Base-by-base conservation (phyloP, 2,888 invertebrate genomes). In the Hylaea fasciaria region DNA sequence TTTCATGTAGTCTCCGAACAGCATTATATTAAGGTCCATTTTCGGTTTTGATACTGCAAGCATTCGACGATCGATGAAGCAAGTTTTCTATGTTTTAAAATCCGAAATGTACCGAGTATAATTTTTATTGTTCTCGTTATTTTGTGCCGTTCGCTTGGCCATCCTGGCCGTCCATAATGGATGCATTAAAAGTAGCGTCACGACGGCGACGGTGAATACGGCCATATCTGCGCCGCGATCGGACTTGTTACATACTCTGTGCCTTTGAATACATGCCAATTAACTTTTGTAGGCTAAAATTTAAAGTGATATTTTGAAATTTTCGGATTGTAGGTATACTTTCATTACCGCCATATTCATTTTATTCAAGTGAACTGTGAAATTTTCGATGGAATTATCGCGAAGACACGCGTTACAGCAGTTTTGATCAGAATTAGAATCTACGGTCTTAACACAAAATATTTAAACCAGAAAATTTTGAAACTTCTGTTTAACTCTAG, bases 131-230 rank as follows among this genome's bases (percentile, higher is more conserved):
- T 62, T 55, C 59, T 54, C 9, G 43, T 52, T 59, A 54, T 68
- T n/a, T 40, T 14, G 4, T 14, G 50, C 57, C n/a, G 17, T 14
- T 14, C 32, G 44, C 37, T 46, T 70, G 69, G 70, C 47, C 56
- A 60, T 55, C 65, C 62, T 60, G 44, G 57, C 57, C 64, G 67
- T 68, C 62, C 64, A 70, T 74, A 75, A 73, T 68, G 62, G 65
- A 60, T 69, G 71, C 78, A 86, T 88, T 86, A 82, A 73, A 66
- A 88, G 80, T 85, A 72, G 69, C 69, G 80, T 84, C 88, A 88
- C 87, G 88, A 76, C 68, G 73, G 70, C 73, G 69, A 64, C 69
- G 69, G 73, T 74, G 77, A 57, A 75, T 80, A 78, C 74, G 72
- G 73, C 65, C 77, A 72, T 84, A 84, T 84, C 83, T 80, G 68